Conservation (phyloP, 2,113 vertebrate genomes). For the Poeciliopsis turrubarensis region DNA sequence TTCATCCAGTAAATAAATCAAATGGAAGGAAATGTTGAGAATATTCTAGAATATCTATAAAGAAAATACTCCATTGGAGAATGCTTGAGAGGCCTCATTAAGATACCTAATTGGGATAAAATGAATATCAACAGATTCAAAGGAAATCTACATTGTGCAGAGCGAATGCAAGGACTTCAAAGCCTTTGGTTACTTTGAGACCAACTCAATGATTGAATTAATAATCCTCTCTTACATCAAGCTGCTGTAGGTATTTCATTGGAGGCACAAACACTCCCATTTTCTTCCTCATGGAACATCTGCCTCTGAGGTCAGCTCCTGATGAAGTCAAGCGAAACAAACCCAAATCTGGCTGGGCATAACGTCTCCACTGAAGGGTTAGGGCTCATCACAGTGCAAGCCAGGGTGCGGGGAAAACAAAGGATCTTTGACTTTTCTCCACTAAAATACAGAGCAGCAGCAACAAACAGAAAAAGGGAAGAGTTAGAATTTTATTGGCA, state of each 20-base stretch:
- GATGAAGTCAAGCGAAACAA: conserved; percentile 65
- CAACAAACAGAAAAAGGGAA: conserved; percentile 27
- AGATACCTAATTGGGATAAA: conserved; percentile 34
- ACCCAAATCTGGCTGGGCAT: conserved; percentile 62
- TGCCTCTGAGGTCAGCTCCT: conserved; percentile 53
- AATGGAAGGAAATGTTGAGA: background rate
- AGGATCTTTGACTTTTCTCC: conserved; percentile 42
- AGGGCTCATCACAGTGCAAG: conserved; percentile 45
- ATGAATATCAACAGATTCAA: conserved; percentile 29
- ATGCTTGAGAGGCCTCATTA: background rate
- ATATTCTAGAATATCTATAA: background rate
- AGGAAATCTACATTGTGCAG: conserved; percentile 10
- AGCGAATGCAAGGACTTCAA: conserved; percentile 8
- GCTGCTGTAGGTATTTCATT: conserved; percentile 31
- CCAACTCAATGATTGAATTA: conserved; percentile 13
- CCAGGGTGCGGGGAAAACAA: conserved; percentile 44
- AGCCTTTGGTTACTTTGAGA: conserved; percentile 7
- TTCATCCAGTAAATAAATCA: no score
- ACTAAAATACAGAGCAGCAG: conserved; percentile 20
- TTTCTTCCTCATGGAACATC: conserved; percentile 55
- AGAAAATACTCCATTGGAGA: background rate
- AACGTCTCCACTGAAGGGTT: conserved; percentile 39
- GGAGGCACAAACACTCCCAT: conserved; percentile 18
- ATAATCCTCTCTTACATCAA: conserved; percentile 13
- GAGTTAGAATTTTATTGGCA: conserved; percentile 3